Base-by-base conservation (phyloP, 2,888 invertebrate species). In the Xanthia icteritia region DNA sequence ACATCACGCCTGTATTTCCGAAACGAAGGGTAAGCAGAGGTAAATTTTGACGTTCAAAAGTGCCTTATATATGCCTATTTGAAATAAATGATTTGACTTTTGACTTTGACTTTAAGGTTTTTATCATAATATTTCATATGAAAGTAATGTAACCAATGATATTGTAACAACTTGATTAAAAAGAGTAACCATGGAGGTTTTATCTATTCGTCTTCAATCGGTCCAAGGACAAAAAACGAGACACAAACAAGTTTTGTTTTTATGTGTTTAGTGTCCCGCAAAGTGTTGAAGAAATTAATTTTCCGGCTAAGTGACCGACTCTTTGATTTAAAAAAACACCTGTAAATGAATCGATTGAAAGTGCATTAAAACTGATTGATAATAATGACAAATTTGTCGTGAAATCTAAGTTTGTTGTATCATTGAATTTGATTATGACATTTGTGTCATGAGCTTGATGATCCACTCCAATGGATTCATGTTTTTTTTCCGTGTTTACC, bases 401-500 rank as follows among this genome's bases (percentile, higher is more conserved):
- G n/a, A 56, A n/a, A 5, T 56, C 11, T 4, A 23, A 13, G 13
- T 75, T 39, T 0, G 17, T 23, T 17, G n/a, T 63, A 63, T 45
- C 13, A 51, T 58, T 51, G 48, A 64, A 31, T 45, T 72, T 56
- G 56, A 68, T 11, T 51, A 27, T 68, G 80, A 42, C 64, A 56
- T 3, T 23, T 8, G 48, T 36, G 48, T 51, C 48, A 2, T 74
- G 79, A 56, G 2, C 4, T n/a, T n/a, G 23, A 76, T 39, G 54
- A 3, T 36, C 48, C 65, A 60, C 67, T 71, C 48, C 61, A 70
- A 81, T 81, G 82, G 42, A 13, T 31, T 71, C 17, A 36, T 70
- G 68, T 70, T 5, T 65, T 27, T 20, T 8, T 51, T 17, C 11
- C 45, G 31, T 75, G 42, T 76, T 81, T 81, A 81, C 80, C 81